These are phyloP conservation scores for Cecropterus lyciades DNA, from an alignment of 1,140 invertebrate species.

Conservation along the genomic window DNA sequence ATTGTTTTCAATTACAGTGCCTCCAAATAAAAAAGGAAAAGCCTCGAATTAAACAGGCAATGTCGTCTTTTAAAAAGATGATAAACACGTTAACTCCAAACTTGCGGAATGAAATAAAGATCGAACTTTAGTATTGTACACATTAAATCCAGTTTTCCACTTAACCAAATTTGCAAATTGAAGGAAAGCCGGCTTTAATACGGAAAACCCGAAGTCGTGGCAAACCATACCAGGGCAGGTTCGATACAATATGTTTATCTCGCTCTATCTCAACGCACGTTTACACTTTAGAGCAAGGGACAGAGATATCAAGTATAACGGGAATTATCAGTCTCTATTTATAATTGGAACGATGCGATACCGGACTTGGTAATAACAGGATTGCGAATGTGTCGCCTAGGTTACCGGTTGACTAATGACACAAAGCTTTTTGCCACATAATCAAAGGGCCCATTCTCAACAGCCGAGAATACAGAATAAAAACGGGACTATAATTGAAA, in stretches of 20 bases:
- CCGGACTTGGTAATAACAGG: slow-evolving; percentile 40
- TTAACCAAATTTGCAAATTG: slow-evolving; percentile 8
- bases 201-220: slow-evolving; percentile 49
- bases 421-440: slow-evolving; percentile 10
- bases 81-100: not conserved
- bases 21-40: not conserved
- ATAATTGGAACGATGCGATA: slow-evolving; percentile 58
- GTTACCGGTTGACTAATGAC: slow-evolving; percentile 13
- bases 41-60: not conserved
- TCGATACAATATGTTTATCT: slow-evolving; percentile 39
- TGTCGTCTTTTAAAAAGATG: not conserved
- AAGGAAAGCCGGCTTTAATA: slow-evolving; percentile 48
- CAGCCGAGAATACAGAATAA: slow-evolving; percentile 9
- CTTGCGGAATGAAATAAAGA: slow-evolving; percentile 5
- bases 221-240: slow-evolving; percentile 39
- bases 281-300: slow-evolving; percentile 38
- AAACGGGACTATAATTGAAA: slow-evolving; percentile 12
- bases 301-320: slow-evolving; percentile 40
- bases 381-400: slow-evolving; percentile 33
- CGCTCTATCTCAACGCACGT: slow-evolving; percentile 24
- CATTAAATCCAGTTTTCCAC: slow-evolving; percentile 6
- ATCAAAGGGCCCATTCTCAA: slow-evolving; percentile 10
- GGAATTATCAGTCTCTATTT: slow-evolving; percentile 61
- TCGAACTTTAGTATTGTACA: not conserved
- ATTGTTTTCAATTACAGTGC: too few species aligned